phyloP scores from a whole-genome alignment of 2,888 invertebrate genomes.

The Peribatodes rhomboidaria region DNA sequence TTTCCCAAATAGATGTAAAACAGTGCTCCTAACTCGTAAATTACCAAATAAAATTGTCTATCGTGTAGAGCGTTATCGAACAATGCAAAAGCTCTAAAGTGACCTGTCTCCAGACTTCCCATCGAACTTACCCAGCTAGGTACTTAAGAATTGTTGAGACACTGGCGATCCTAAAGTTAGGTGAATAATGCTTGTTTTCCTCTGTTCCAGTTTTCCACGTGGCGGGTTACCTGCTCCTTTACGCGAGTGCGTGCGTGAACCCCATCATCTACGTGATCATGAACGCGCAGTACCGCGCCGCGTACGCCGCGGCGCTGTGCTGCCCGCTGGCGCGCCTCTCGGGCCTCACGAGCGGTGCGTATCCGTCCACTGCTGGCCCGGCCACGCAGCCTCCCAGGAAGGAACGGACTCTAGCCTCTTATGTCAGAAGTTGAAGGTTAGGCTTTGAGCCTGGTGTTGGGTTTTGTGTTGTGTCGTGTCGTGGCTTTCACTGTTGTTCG shows the following conservation, averaged over 20 bases:
- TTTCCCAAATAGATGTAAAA: too few species aligned
- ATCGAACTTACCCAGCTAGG: too few species aligned
- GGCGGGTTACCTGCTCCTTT: conserved; percentile 94
- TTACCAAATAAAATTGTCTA: too few species aligned
- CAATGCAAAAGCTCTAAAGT: too few species aligned
- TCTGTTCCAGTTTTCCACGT: conserved; percentile 89
- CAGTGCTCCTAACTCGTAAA: too few species aligned
- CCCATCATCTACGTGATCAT: conserved; percentile 98
- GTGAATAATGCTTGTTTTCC: not conserved
- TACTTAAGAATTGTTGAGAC: too few species aligned
- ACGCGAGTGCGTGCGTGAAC: conserved; percentile 96
- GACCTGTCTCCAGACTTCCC: too few species aligned
- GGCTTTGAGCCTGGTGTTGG: conserved; percentile 50
- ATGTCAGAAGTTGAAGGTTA: conserved; percentile 80
- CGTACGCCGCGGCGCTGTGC: conserved; percentile 93
- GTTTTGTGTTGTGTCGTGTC: conserved; percentile 40
- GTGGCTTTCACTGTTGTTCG: conserved; percentile 21
- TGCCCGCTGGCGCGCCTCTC: conserved; percentile 87
- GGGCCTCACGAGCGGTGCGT: conserved; percentile 88
- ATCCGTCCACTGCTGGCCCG: conserved; percentile 73
- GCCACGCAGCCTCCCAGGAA: conserved; percentile 65
- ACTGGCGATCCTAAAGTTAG: not conserved
- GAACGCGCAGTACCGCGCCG: conserved; percentile 97
- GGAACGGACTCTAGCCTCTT: conserved; percentile 75
- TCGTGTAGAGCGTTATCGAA: too few species aligned